Conservation (phyloP, 2,888 invertebrate species). For the Steinernema scapterisci region DNA sequence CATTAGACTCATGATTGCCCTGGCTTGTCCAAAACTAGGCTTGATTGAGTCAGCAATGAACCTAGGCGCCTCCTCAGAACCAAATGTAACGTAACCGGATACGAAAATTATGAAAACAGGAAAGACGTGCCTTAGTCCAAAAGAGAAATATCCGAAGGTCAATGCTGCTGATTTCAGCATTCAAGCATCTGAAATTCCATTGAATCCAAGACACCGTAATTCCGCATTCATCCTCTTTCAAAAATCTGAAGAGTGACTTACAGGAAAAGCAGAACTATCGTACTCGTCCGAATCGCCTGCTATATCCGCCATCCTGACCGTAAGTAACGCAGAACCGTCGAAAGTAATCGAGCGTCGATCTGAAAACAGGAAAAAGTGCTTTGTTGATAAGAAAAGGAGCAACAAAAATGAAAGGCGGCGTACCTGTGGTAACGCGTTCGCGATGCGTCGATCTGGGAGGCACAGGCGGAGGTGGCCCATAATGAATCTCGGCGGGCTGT, state of each 20-base stretch:
- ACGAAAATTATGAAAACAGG: too few species aligned
- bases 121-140: too few species aligned
- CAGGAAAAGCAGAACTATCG: neutral
- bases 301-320: constrained; percentile 18
- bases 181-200: neutral
- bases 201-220: neutral
- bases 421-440: constrained; percentile 13
- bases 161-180: too few species aligned
- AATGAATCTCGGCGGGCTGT: constrained; percentile 6
- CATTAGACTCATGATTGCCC: too few species aligned
- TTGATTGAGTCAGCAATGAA: too few species aligned
- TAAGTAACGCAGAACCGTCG: neutral
- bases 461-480: constrained; percentile 24
- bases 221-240: too few species aligned
- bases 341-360: constrained; percentile 10
- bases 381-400: neutral
- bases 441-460: constrained; percentile 23
- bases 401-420: neutral
- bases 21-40: too few species aligned
- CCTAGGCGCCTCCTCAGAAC: too few species aligned
- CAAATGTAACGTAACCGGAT: too few species aligned
- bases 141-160: too few species aligned
- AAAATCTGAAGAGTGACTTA: neutral
- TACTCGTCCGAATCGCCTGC: constrained; percentile 24
- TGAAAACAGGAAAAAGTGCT: neutral